Conservation (phyloP, 2,888 invertebrate species). For the Lycaena phlaeas region DNA sequence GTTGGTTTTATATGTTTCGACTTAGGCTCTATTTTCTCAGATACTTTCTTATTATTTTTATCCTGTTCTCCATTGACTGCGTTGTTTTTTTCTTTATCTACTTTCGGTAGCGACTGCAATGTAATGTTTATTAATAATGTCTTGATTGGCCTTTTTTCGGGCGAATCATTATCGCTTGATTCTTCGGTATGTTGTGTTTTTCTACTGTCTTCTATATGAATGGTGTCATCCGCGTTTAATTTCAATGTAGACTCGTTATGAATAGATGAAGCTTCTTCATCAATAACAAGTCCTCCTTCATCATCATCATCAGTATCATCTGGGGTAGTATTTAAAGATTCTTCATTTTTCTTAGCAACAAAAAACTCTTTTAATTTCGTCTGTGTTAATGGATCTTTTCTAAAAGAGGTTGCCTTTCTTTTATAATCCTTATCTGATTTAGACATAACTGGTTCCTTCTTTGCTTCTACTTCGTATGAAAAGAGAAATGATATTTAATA, state of each 20-base stretch:
- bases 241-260: constrained; percentile 32
- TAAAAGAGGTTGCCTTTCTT: constrained; percentile 60
- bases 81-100: constrained; percentile 20
- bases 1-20: constrained; percentile 35
- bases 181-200: constrained; percentile 38
- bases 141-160: constrained; percentile 26
- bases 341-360: constrained; percentile 37
- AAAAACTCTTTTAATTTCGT: constrained; percentile 60
- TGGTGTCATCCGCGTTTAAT: constrained; percentile 25
- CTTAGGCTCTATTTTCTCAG: constrained; percentile 23
- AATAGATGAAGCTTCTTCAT: constrained; percentile 33
- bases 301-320: constrained; percentile 45
- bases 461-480: constrained; percentile 30
- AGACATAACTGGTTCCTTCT: constrained; percentile 37
- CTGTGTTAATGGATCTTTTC: constrained; percentile 61
- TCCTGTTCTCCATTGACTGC: constrained; percentile 13
- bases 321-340: constrained; percentile 28
- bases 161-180: constrained; percentile 16
- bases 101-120: constrained; percentile 46
- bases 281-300: constrained; percentile 40
- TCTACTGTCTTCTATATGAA: constrained; percentile 29
- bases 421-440: constrained; percentile 59
- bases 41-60: constrained; percentile 17
- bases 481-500: constrained; percentile 11
- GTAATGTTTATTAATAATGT: constrained; percentile 60